These are phyloP conservation scores for Dolichallabes microphthalmus DNA, from an alignment of 2,113 vertebrate species.

Conservation along the genomic window DNA sequence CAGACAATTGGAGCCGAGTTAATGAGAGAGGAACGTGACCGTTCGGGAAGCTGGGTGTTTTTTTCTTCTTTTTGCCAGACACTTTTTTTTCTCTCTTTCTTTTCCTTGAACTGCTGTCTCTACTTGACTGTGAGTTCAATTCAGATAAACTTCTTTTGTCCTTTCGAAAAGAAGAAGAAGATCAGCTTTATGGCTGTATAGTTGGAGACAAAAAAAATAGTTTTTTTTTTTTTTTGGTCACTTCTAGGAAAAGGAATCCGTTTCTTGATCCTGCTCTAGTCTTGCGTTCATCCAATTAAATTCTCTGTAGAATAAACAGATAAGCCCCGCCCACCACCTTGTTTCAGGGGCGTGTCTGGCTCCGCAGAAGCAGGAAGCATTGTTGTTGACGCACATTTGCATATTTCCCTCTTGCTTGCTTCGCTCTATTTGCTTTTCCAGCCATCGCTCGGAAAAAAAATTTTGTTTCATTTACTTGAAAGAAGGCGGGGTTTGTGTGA, in stretches of 20 bases:
- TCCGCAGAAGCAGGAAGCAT: neutral
- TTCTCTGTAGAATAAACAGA: neutral
- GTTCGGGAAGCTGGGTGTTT: slow-evolving; percentile 27
- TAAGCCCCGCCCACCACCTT: neutral
- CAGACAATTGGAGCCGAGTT: slow-evolving; percentile 42
- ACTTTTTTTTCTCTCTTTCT: slow-evolving; percentile 24
- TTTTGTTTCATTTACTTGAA: neutral
- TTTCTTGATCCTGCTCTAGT: neutral
- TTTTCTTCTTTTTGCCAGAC: slow-evolving; percentile 46
- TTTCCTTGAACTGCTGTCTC: neutral
- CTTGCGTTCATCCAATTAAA: neutral
- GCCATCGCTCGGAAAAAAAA: neutral
- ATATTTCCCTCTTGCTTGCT: neutral
- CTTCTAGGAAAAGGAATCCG: no score
- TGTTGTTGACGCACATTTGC: neutral
- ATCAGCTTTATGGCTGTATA: neutral
- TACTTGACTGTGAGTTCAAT: neutral
- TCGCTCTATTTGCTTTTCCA: neutral
- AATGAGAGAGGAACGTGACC: slow-evolving; percentile 57
- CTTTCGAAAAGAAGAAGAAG: neutral
- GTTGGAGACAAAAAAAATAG: neutral
- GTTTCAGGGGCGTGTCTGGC: neutral
- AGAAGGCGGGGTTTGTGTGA: neutral
- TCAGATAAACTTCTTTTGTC: neutral
- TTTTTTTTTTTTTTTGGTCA: no score